A percentile compares a stretch with the other conserved stretches of the same genome.
These are phyloP conservation scores for Nymphalis io DNA, from an alignment of 1,140 invertebrate genomes.

Conservation along the genomic window DNA sequence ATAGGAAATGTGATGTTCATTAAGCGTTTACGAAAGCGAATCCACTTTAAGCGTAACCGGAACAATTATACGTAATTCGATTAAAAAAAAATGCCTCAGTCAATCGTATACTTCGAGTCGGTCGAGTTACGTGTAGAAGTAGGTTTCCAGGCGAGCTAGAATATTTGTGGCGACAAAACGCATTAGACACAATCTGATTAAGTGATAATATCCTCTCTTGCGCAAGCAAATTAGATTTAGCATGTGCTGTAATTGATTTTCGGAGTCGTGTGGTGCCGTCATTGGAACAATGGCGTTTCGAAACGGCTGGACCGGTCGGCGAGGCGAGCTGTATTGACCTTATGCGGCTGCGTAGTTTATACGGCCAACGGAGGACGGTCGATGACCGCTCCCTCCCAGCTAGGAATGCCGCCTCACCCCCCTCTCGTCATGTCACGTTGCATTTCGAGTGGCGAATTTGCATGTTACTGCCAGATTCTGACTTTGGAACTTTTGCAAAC, in stretches of 20 bases:
- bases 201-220: slow-evolving; percentile 30
- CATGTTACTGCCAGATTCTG: slow-evolving; percentile 49
- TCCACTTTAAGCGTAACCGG: slow-evolving; percentile 21
- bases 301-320: slow-evolving; percentile 28
- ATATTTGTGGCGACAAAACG: slow-evolving; percentile 28
- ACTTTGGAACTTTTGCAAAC: slow-evolving; percentile 36
- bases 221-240: slow-evolving; percentile 21
- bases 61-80: slow-evolving; percentile 26
- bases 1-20: slow-evolving; percentile 29
- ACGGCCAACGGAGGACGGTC: slow-evolving; percentile 72
- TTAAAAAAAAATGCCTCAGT: slow-evolving; percentile 17
- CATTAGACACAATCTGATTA: slow-evolving; percentile 47
- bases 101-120: slow-evolving; percentile 12
- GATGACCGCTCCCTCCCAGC: slow-evolving; percentile 65
- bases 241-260: slow-evolving; percentile 26
- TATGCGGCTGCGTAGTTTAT: slow-evolving; percentile 73
- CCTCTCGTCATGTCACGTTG: slow-evolving; percentile 66
- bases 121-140: slow-evolving; percentile 15
- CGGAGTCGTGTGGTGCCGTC: slow-evolving; percentile 13
- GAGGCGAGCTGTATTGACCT: slow-evolving; percentile 59
- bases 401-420: slow-evolving; percentile 62
- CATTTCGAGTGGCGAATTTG: slow-evolving; percentile 71
- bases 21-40: slow-evolving; percentile 31
- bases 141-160: slow-evolving; percentile 17
- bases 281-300: slow-evolving; percentile 31